Evolutionary conservation across 2,797 vertebrate species (phyloP), one percentile per base, ranked within the genome.

Genomic region (Fundulus diaphanus): DNA sequence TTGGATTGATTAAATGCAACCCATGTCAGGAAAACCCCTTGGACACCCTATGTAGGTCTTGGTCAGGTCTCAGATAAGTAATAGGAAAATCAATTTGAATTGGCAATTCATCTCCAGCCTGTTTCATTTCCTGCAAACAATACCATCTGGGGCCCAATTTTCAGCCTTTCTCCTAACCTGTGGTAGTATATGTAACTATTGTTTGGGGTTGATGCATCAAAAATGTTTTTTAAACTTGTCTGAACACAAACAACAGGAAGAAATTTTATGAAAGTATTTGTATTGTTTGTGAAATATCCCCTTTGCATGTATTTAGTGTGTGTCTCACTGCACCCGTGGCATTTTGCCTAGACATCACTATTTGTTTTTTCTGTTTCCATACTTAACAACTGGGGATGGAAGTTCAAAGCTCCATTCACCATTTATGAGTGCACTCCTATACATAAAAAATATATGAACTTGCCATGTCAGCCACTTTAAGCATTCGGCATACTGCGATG

Each of bases 221-320:
- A 49, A 49, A 6, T 49, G 15, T 20, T 49, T 18, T 49, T 49
- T 16, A 18, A 49, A 49, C 20, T 49, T 20, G 16, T 4, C 27
- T 27, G 16, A 54, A 5, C 22, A 54, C 42, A n/a, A 67, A 67
- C n/a, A 27, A 11, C 27, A 22, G 24, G n/a, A 37, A 12, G 16
- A 46, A 24, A 27, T 61, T 63, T 66, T 73, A 31, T 68, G 33
- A 49, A 37, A 49, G 54, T 33, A 44, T 59, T 68, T 65, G 57
- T 40, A 3, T 68, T 51, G 18, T 4, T 16, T 18, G 1, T 20
- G 48, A 44, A 44, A 44, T 3, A 44, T 42, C 42, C 42, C 42
- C 42, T 7, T 7, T 44, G 12, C 7, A 7, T n/a, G n/a, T n/a
- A n/a, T n/a, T n/a, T n/a, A n/a, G n/a, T n/a, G n/a, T n/a, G n/a